Evolutionary conservation across 2,888 invertebrate species (phyloP), one percentile per base, ranked within the genome.

Genomic region (Dione juno): DNA sequence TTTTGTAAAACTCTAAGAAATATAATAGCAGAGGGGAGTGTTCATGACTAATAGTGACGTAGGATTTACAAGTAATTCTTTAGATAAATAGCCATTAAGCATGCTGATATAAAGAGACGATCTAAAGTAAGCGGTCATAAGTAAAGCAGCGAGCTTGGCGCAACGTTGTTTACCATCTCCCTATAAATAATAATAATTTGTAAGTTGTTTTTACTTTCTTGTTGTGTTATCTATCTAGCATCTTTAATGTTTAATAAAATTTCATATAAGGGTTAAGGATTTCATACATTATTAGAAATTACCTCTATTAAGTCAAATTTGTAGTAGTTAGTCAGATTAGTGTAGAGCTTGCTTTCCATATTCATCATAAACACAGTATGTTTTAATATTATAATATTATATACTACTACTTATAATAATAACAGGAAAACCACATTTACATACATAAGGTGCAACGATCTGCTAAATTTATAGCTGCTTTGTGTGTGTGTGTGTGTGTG

Each of bases 31-130:
- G 1, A 57, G 54, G 71, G 74, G 74, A 69, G 75, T 73, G 69
- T 68, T 69, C 50, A 59, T 77, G 78, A 78, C 57, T 77, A 77
- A 78, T 37, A 53, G 53, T 76, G 74, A 77, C 78, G 76, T 65
- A n/a, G n/a, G 43, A 66, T 64, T n/a, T n/a, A n/a, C n/a, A n/a
- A n/a, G n/a, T n/a, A n/a, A 5, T 70, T 54, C 37, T 21, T 65
- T 58, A 74, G 77, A 78, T 78, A 76, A 75, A 72, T 54, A 64
- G 67, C 19, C 64, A 50, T 59, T 59, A 61, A 35, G 57, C 65
- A n/a, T 61, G 74, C 75, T 59, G 68, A 74, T 77, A 77, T 77
- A 76, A 77, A 71, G 58, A 67, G 63, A 69, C 67, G 11, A 52
- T 28, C 35, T 58, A 35, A 19, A 45, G 50, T 59, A 35, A 67